Conservation (phyloP, 2,888 invertebrate genomes). For the Parnassius mnemosyne region DNA sequence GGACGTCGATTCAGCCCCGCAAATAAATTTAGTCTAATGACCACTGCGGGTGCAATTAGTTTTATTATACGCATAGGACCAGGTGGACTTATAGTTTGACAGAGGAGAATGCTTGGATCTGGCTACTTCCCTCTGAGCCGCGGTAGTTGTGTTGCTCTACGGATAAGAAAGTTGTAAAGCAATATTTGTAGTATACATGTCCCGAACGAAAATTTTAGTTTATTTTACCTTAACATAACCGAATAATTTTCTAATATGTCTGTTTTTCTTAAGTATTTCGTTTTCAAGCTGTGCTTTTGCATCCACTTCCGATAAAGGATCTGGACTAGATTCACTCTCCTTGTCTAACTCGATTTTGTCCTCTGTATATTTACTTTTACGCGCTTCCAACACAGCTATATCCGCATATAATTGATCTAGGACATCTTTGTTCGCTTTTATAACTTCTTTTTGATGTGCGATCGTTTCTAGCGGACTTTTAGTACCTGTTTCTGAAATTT, state of each 20-base stretch:
- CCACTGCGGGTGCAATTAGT: too few species aligned
- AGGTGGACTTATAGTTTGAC: too few species aligned
- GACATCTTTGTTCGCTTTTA: slow-evolving; percentile 71
- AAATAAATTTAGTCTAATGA: too few species aligned
- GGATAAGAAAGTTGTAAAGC: too few species aligned
- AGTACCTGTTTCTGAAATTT: slow-evolving; percentile 28
- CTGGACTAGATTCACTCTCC: slow-evolving; percentile 71
- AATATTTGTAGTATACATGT: too few species aligned
- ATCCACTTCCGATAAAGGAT: slow-evolving; percentile 67
- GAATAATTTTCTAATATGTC: slow-evolving; percentile 87
- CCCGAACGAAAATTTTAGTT: not conserved
- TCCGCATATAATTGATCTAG: slow-evolving; percentile 62
- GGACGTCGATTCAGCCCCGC: too few species aligned
- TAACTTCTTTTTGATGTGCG: slow-evolving; percentile 68
- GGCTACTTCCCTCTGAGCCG: too few species aligned
- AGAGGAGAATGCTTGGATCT: too few species aligned
- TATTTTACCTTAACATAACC: slow-evolving; percentile 85
- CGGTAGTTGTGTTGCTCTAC: too few species aligned
- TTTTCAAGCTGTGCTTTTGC: slow-evolving; percentile 71
- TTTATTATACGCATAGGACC: too few species aligned
- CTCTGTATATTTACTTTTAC: slow-evolving; percentile 50
- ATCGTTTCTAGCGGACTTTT: slow-evolving; percentile 60
- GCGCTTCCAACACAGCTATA: slow-evolving; percentile 61
- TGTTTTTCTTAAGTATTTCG: slow-evolving; percentile 84
- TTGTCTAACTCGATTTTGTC: slow-evolving; percentile 44